phyloP scores from a whole-genome alignment of 2,113 vertebrate genomes.

The Trematocara nigrifrons region DNA sequence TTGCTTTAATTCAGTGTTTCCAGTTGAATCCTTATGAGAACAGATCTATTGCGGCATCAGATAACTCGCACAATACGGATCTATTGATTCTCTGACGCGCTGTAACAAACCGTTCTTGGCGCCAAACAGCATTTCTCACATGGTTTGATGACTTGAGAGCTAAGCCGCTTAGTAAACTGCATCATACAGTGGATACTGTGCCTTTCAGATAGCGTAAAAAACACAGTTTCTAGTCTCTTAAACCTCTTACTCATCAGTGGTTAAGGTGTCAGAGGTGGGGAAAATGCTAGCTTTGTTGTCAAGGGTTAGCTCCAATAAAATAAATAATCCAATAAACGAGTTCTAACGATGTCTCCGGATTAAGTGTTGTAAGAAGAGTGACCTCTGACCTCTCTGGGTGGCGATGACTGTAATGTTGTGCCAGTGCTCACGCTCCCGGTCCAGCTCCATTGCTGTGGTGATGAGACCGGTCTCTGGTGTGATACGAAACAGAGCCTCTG shows the following conservation, averaged over 20 bases:
- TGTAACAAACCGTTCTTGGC: constrained; percentile 6
- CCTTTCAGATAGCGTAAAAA: constrained; percentile 17
- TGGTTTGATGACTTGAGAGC: constrained; percentile 25
- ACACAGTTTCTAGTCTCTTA: constrained; percentile 10
- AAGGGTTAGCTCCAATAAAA: background rate
- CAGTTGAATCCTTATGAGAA: constrained; percentile 11
- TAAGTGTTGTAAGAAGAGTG: background rate
- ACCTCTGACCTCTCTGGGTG: constrained; percentile 81
- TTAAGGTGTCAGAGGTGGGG: constrained; percentile 13
- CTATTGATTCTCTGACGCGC: constrained; percentile 28
- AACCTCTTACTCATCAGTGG: constrained; percentile 32
- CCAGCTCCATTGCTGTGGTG: constrained; percentile 78
- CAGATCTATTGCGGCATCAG: constrained; percentile 9
- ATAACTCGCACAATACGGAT: constrained; percentile 33
- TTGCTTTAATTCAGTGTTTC: constrained; percentile 26
- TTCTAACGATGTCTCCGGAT: background rate
- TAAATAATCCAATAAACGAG: background rate
- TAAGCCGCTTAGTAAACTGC: constrained; percentile 47
- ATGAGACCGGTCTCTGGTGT: constrained; percentile 82
- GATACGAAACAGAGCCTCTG: constrained; percentile 81
- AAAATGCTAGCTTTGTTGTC: background rate
- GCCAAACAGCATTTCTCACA: constrained; percentile 14
- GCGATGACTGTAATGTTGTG: constrained; percentile 85
- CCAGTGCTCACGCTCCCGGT: constrained; percentile 83
- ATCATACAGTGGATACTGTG: constrained; percentile 3